A percentile compares a stretch with the other conserved stretches of the same genome.
Conservation (phyloP, 2,888 invertebrate genomes). For the Salpingus planirostris region DNA sequence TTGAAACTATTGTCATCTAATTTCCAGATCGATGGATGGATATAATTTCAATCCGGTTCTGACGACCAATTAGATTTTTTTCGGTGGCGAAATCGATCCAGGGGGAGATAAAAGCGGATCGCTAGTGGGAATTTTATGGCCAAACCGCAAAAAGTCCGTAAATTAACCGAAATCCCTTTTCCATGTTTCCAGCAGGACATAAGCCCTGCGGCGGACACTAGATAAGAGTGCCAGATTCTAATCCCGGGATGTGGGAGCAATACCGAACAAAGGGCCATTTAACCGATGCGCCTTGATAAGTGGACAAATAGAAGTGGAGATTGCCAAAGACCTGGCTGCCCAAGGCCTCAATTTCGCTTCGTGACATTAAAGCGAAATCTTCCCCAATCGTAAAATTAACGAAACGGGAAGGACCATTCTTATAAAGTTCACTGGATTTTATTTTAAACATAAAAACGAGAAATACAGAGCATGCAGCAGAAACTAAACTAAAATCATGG, state of each 20-base stretch:
- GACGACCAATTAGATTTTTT: no score
- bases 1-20: no score
- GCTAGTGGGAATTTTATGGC: constrained; percentile 6
- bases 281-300: constrained; percentile 11
- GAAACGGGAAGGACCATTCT: no score
- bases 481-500: no score
- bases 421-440: no score
- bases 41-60: no score
- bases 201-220: constrained; percentile 11
- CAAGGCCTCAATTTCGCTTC: constrained; percentile 1
- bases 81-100: background rate
- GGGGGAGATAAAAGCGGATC: constrained; percentile 7
- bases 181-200: constrained; percentile 10
- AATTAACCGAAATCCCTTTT: constrained; percentile 11
- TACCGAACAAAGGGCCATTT: constrained; percentile 15
- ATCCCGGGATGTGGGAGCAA: constrained; percentile 9
- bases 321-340: constrained; percentile 2
- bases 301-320: constrained; percentile 12
- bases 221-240: constrained; percentile 16
- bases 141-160: constrained; percentile 13
- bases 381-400: no score
- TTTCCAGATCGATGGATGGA: no score
- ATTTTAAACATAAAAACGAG: no score
- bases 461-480: no score
- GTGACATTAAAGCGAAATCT: no score